These are phyloP conservation scores for Drosophila guanche DNA, from an alignment of 1,140 invertebrate species.

Conservation along the genomic window DNA sequence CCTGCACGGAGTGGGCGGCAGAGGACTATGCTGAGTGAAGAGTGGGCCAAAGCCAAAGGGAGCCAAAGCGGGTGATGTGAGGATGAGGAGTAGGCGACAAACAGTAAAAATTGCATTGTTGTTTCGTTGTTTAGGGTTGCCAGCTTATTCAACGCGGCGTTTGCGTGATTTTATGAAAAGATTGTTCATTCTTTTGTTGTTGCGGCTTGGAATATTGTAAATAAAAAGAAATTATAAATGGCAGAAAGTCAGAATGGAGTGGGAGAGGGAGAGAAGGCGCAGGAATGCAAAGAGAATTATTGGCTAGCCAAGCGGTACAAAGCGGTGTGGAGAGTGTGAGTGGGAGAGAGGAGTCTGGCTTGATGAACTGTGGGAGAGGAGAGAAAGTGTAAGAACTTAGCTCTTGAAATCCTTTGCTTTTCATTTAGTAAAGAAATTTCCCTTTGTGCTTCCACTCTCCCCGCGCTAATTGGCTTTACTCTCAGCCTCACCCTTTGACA, in stretches of 20 bases:
- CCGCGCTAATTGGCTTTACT: constrained; percentile 48
- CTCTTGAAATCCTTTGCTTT: not conserved
- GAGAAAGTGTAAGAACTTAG: not conserved
- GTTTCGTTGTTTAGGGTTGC: constrained; percentile 63
- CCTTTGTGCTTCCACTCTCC: constrained; percentile 3
- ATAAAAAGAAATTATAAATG: constrained; percentile 40
- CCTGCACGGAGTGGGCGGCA: constrained; percentile 1
- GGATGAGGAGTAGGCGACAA: constrained; percentile 44
- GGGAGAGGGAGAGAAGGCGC: constrained; percentile 1
- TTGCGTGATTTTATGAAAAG: constrained; percentile 63
- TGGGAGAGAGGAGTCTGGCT: not conserved
- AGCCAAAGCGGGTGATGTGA: constrained; percentile 1
- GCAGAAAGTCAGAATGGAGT: constrained; percentile 5
- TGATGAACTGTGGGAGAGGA: constrained; percentile 29
- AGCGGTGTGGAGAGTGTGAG: constrained; percentile 3
- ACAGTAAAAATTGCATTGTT: constrained; percentile 59
- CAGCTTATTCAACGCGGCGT: constrained; percentile 57
- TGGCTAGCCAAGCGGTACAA: constrained; percentile 32
- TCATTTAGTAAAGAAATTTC: not conserved
- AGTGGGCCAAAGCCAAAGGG: not conserved
- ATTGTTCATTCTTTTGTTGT: constrained; percentile 32
- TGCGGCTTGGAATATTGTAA: constrained; percentile 12
- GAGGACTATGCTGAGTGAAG: not conserved
- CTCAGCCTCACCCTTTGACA: constrained; percentile 45
- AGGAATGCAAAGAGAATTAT: constrained; percentile 47